Base-by-base conservation (phyloP, 35 echinoderm and acorn worm species). In the Chiridota heheva region DNA sequence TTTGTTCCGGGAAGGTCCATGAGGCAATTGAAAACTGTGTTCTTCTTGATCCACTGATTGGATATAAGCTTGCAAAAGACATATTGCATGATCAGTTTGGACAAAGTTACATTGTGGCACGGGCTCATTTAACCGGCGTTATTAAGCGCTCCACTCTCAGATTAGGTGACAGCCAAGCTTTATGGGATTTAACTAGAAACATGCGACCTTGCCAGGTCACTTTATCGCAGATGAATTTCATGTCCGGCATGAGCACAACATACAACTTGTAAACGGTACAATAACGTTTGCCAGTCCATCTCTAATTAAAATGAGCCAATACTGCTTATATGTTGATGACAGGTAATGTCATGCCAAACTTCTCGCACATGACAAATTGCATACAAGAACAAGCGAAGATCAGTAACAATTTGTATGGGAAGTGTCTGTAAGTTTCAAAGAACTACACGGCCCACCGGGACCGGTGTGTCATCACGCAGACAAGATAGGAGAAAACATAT, bases 81-180 rank as follows among this genome's bases (percentile, higher is more conserved):
- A 90, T 84, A 41, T 83, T 90, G 60, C 49, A 90, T 57, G 79
- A 89, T 36, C 62, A 90, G 70, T 76, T 90, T 83, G 79, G 80
- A 12, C 40, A 45, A 48, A 66, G 33, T 30, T 38, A 90, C 48
- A 58, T 89, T 22, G 67, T 89, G 18, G 43, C 86, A 49, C 45
- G 58, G 33, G 63, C 86, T 26, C 78, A 80, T 28, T 27, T 81
- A 17, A 29, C 22, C 39, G 39, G 65, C 40, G 47, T 81, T 5
- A n/a, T 70, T 22, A 82, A 82, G 33, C 62, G 79, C 32, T 42
- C 60, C 6, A 43, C 65, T 2, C 25, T 82, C 32, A 87, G 57
- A 40, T 5, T 59, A 26, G 27, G 74, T 80, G 84, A 80, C 22
- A 44, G 45, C 26, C 6, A 44, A 10, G 25, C 20, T 4, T 28